Evolutionary conservation across 2,888 invertebrate genomes (phyloP), one percentile per base, ranked within the genome.

Genomic region (Tipula vernalis): DNA sequence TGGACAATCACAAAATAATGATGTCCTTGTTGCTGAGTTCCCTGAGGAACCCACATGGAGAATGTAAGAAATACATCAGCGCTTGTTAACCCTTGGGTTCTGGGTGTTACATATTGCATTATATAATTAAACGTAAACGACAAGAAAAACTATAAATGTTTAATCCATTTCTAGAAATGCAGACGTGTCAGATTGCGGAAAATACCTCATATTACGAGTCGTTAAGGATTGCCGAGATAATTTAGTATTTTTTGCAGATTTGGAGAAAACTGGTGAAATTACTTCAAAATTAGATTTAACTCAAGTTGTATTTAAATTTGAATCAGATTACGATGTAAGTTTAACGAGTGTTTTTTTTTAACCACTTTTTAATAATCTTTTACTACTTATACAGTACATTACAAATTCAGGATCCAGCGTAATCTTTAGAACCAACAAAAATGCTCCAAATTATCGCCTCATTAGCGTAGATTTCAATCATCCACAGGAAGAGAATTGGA

Each of bases 151-250:
- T 44, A 10, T 44, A 15, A 15, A 15, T 36, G 28, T 28, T 87
- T 12, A 36, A 87, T 39, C 42, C 28, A 12, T 71, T 44, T n/a
- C 1, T 92, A 98, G 98, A 90, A 95, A 95, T 88, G 96, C 96
- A 12, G 93, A 94, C 89, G 97, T 99, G 86, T 96, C 97, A 8
- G 96, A 98, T 90, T 98, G 98, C 93, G 99, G 99, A 4, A 93
- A 95, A 83, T 99, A 97, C 93, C 93, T 99, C 88, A 93, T 99
- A 51, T 93, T 99, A 89, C 94, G 94, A 1, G 95, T 97, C 18
- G 94, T 95, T 88, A 96, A 96, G 91, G 98, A 98, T 89, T 98
- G 98, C 90, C 96, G 97, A 88, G 97, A 98, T 92, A 98, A 98
- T 92, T 93, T 97, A 89, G 92, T 98, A 87, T 98, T 95, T 92